Evolutionary conservation across 2,888 invertebrate genomes (phyloP), one percentile per base, ranked within the genome.

Genomic region (Diplolepis rosae): DNA sequence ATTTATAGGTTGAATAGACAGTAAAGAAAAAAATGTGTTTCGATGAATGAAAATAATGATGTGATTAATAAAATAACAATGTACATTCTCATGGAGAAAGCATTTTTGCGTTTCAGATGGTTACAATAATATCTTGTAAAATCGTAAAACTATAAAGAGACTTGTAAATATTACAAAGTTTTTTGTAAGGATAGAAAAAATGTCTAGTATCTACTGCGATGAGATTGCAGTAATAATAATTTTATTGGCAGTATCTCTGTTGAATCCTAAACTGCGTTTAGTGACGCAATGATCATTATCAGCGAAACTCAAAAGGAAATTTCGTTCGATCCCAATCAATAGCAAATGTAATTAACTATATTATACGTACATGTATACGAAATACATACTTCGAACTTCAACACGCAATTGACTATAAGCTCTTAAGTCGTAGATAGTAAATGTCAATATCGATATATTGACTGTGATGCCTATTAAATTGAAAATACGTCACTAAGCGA

Each of bases 91-190:
- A 28, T 9, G 50, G 11, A 22, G 28, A 52, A 52, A 52, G 30
- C 6, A 6, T 52, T 30, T 5, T n/a, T 52, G 30, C 52, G 28
- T 28, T 15, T 30, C 15, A 15, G 9, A 32, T 32, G 32, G 32
- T 32, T 32, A 9, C 4, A 32, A n/a, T 9, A 7, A 9, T 32
- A 9, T 52, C 3, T 9, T n/a, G 28, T 15, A 30, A 30, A 30
- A 52, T 52, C n/a, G 6, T 52, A 27, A 52, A 52, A n/a, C n/a
- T n/a, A n/a, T n/a, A n/a, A n/a, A n/a, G 39, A 39, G 15, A 48
- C 18, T n/a, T 52, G 52, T 52, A 52, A 15, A 52, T 52, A 52
- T 52, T 52, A 30, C 1, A 15, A 52, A 52, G n/a, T n/a, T n/a
- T 30, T 52, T 27, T 52, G 6, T 52, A 52, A 7, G 15, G 4